These are phyloP conservation scores for Pelosia muscerda DNA, from an alignment of 2,888 invertebrate species.

Conservation along the genomic window DNA sequence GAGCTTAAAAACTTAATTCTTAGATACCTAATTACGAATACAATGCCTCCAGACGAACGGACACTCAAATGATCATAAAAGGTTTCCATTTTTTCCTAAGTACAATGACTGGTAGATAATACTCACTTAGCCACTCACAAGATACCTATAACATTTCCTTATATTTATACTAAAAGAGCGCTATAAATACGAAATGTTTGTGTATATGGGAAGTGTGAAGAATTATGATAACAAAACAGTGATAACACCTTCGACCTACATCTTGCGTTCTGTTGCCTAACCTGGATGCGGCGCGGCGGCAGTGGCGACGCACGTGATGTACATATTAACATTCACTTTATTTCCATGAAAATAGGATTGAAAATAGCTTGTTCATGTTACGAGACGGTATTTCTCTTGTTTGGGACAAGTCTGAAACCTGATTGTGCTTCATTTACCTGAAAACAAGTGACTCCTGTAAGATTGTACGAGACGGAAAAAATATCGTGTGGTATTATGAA, in stretches of 20 bases:
- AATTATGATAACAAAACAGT: conserved; percentile 65
- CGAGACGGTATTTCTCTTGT: conserved; percentile 34
- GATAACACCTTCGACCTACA: conserved; percentile 72
- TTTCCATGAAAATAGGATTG: conserved; percentile 33
- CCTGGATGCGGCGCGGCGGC: conserved; percentile 61
- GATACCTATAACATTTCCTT: not conserved
- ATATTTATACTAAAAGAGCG: not conserved
- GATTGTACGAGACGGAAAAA: conserved; percentile 18
- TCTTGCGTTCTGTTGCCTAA: conserved; percentile 70
- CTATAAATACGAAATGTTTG: conserved; percentile 23
- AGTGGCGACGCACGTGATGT: conserved; percentile 15
- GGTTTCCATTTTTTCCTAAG: too few species aligned
- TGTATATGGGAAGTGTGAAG: conserved; percentile 56
- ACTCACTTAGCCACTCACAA: not conserved
- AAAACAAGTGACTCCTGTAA: conserved; percentile 35
- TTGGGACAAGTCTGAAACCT: conserved; percentile 37
- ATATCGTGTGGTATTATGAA: not conserved
- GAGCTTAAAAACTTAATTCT: too few species aligned
- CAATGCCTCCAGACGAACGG: too few species aligned
- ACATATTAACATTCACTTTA: conserved; percentile 43
- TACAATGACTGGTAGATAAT: not conserved
- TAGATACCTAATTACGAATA: too few species aligned
- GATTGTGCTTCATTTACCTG: conserved; percentile 46
- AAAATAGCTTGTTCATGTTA: conserved; percentile 25
- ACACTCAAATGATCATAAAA: too few species aligned